phyloP scores from a whole-genome alignment of 2,797 vertebrate genomes.

The Parotocinclus haroldoi region DNA sequence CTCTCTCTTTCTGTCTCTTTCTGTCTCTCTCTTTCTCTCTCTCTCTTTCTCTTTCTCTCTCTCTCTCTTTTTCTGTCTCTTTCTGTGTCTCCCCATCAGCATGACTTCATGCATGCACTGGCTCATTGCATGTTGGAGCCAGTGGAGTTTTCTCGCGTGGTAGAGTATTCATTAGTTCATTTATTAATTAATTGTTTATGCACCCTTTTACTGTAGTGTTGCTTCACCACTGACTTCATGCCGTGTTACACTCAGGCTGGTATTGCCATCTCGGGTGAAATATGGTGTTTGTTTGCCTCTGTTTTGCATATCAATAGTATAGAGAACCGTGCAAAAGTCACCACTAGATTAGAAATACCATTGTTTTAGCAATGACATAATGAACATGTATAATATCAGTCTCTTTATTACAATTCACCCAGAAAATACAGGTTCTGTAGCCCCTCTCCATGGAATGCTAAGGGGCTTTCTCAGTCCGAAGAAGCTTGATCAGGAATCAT shows the following conservation, averaged over 20 bases:
- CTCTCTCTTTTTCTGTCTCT: conserved; percentile 34
- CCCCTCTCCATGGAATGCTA: no score
- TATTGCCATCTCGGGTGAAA: background rate
- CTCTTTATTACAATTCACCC: no score
- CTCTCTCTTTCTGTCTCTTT: conserved; percentile 30
- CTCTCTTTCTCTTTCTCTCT: conserved; percentile 48
- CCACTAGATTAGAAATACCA: no score
- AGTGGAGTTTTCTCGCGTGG: conserved; percentile 76
- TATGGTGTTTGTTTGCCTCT: no score
- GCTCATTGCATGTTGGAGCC: conserved; percentile 80
- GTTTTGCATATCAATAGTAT: background rate
- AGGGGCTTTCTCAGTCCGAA: no score
- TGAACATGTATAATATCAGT: no score
- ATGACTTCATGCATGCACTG: conserved; percentile 82
- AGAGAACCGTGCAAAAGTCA: no score
- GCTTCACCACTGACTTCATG: background rate
- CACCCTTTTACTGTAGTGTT: conserved; percentile 3
- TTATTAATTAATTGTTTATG: background rate
- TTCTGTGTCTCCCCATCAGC: conserved; percentile 64
- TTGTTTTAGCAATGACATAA: no score
- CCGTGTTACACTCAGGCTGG: background rate
- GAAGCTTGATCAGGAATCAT: no score
- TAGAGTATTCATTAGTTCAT: conserved; percentile 64
- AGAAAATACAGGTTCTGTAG: no score
- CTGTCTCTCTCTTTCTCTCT: conserved; percentile 42